Conservation (phyloP, 2,888 invertebrate genomes). For the Trichogramma evanescens region DNA sequence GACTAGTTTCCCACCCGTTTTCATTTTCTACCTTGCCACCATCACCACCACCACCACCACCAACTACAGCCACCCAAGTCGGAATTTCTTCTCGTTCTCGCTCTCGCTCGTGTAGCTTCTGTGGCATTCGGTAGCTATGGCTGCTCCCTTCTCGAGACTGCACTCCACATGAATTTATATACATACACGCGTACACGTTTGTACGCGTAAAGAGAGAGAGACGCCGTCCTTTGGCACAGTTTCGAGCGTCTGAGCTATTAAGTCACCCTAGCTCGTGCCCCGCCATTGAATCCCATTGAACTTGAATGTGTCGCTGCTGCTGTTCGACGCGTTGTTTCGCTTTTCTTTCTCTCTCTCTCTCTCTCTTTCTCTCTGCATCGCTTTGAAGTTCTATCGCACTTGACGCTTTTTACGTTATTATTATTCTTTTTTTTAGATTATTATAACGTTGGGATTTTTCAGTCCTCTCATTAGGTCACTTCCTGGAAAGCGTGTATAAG, state of each 20-base stretch:
- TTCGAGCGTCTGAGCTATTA: too few species aligned
- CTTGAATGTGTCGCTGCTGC: background rate
- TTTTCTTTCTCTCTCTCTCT: too few species aligned
- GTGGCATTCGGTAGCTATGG: background rate
- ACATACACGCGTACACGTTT: background rate
- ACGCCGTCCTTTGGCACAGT: background rate
- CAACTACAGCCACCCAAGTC: conserved; percentile 3
- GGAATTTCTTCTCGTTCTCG: background rate
- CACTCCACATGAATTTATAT: too few species aligned
- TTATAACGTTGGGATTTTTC: too few species aligned
- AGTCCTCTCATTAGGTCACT: too few species aligned
- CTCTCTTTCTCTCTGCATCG: too few species aligned
- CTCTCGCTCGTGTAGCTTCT: background rate
- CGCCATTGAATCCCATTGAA: background rate
- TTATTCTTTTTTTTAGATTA: too few species aligned
- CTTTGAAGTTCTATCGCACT: too few species aligned
- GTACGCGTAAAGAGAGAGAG: background rate
- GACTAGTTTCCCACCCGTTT: background rate
- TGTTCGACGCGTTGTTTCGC: background rate
- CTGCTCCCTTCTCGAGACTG: background rate
- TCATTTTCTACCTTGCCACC: conserved; percentile 1
- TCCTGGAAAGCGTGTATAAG: too few species aligned
- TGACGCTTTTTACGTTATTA: too few species aligned
- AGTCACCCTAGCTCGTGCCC: too few species aligned
- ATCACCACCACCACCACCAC: conserved; percentile 13